A percentile compares a stretch with the other conserved stretches of the same genome.
Conservation (phyloP, 1,140 invertebrate species). For the Platorchestia sp. region DNA sequence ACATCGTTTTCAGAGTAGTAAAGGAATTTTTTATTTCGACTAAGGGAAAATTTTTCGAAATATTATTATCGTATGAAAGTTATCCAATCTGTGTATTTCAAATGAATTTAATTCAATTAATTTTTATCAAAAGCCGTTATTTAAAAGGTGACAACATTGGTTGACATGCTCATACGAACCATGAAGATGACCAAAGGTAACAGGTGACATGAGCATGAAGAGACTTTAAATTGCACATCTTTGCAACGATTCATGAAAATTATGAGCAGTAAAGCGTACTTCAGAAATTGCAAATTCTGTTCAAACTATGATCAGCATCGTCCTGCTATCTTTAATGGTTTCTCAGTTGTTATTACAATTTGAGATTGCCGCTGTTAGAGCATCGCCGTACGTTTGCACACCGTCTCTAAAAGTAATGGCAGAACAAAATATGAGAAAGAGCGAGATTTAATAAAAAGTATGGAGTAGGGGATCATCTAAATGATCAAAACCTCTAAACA, state of each 20-base stretch:
- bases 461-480: too few relatives aligned
- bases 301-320: background rate
- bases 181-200: too few relatives aligned
- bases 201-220: too few relatives aligned
- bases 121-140: background rate
- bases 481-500: too few relatives aligned
- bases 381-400: too few relatives aligned
- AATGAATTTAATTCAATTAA: background rate
- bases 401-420: too few relatives aligned
- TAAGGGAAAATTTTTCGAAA: background rate
- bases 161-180: too few relatives aligned
- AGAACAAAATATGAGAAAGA: too few relatives aligned
- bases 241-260: background rate
- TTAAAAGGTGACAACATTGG: background rate
- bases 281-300: background rate
- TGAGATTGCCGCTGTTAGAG: too few relatives aligned
- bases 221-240: background rate
- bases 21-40: background rate
- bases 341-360: too few relatives aligned
- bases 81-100: background rate
- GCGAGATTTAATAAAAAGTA: too few relatives aligned
- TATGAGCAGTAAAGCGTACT: background rate
- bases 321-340: too few relatives aligned
- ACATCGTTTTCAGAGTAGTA: background rate
- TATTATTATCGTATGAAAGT: background rate